These are phyloP conservation scores for Nemapogon koenigi DNA, from an alignment of 2,888 invertebrate genomes.

Conservation along the genomic window DNA sequence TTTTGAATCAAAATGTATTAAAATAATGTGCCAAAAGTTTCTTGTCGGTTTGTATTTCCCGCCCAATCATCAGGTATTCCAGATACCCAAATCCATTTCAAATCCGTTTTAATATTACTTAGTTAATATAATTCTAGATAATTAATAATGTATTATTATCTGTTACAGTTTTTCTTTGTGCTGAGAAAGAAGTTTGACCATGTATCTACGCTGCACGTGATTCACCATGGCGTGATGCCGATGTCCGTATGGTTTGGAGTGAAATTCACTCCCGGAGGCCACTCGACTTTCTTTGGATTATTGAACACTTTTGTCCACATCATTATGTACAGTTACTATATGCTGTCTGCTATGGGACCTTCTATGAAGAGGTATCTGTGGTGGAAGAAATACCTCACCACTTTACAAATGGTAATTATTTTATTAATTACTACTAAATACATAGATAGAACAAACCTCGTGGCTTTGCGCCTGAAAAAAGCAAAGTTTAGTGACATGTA, in stretches of 20 bases:
- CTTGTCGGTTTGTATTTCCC: too few species aligned
- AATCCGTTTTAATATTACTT: too few species aligned
- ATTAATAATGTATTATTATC: background rate
- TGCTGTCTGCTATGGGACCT: conserved; percentile 91
- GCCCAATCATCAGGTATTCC: too few species aligned
- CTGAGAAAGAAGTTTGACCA: conserved; percentile 93
- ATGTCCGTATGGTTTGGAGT: conserved; percentile 98
- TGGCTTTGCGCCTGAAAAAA: too few species aligned
- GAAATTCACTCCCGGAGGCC: conserved; percentile 95
- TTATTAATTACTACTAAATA: too few species aligned
- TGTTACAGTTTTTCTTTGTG: conserved; percentile 88
- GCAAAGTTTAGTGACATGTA: too few species aligned
- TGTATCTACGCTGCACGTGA: conserved; percentile 91
- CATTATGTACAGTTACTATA: conserved; percentile 94
- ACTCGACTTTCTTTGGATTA: conserved; percentile 94
- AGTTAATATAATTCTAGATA: too few species aligned
- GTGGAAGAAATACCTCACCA: conserved; percentile 96
- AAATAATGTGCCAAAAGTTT: too few species aligned
- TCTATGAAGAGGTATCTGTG: conserved; percentile 85
- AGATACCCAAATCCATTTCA: too few species aligned
- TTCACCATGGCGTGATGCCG: conserved; percentile 97
- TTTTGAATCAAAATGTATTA: too few species aligned
- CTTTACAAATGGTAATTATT: conserved; percentile 82
- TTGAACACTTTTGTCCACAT: conserved; percentile 97
- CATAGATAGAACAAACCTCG: too few species aligned